Evolutionary conservation across 2,888 invertebrate genomes (phyloP).

Genomic region (Torymus auratus): DNA sequence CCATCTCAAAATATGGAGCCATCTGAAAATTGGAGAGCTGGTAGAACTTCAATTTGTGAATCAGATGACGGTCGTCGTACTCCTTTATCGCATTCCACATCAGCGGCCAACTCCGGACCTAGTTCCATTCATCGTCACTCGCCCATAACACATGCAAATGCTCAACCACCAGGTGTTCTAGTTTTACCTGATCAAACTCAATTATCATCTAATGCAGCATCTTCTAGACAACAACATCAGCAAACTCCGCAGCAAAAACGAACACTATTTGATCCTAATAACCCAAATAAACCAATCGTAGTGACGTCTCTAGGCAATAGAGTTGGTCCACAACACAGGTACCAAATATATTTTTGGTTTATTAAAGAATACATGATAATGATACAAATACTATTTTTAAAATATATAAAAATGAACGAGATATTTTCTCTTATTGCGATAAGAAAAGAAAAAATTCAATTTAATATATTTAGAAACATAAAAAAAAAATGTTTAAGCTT

Average conservation of each 20-base stretch:
- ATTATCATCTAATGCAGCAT: conserved; percentile 52
- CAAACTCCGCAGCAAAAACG: conserved; percentile 73
- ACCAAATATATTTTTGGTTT: conserved; percentile 10
- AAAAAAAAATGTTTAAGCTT: too few relatives aligned
- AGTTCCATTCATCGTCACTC: conserved; percentile 61
- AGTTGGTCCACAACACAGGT: conserved; percentile 69
- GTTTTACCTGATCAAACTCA: conserved; percentile 74
- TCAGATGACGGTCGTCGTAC: conserved; percentile 71
- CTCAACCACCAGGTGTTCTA: conserved; percentile 75
- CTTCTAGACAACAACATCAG: conserved; percentile 63
- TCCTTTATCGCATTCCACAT: conserved; percentile 65
- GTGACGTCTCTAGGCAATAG: conserved; percentile 78
- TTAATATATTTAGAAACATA: conserved; percentile 9
- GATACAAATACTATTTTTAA: too few relatives aligned
- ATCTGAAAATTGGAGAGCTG: conserved; percentile 73
- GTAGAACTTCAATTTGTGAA: conserved; percentile 71
- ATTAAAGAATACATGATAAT: too few relatives aligned
- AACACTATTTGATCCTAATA: conserved; percentile 81
- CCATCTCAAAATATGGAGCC: conserved; percentile 64
- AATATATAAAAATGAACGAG: too few relatives aligned
- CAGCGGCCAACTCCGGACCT: conserved; percentile 63
- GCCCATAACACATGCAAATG: conserved; percentile 61
- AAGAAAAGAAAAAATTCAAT: neutral
- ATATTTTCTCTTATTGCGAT: too few relatives aligned
- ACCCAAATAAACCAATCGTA: conserved; percentile 85